Base-by-base conservation (phyloP, 2,113 vertebrate species). In the Barbus barbus region DNA sequence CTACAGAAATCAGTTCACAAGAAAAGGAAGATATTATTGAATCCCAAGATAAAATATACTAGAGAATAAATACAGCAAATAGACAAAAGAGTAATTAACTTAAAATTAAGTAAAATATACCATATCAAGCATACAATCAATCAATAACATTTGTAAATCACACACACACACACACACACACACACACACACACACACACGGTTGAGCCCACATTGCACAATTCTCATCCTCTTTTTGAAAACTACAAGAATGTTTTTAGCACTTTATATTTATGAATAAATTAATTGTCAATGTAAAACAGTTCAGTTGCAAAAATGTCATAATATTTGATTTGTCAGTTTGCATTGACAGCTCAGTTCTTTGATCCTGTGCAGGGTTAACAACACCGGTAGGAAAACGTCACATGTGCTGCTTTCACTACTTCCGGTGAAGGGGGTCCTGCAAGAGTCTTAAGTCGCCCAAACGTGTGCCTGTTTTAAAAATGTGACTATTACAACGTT, bases 371-470 rank as follows among this genome's bases (percentile, higher is more conserved):
- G 22, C 22, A 73, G 67, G 24, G 26, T 80, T 41, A 80, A 72
- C 4, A 82, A 65, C 38, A 77, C 80, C 87, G 83, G 82, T 60
- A 84, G 86, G 24, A 84, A 78, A 82, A 77, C 28, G 76, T 84
- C 82, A 86, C 86, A 58, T 72, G 83, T 48, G 44, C 38, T 77
- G 26, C 78, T 4, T 16, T 63, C 48, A 67, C 71, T 85, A 46
- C 63, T 83, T 79, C 80, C 71, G 86, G 48, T 46, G 9, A 48
- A 24, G 48, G 81, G 44, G 88, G 83, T 65, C 87, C 79, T 56
- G 56, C 38, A 41, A 60, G 11, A 36, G 5, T 0, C 2, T 4
- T 5, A 6, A 56, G 83, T 3, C 4, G 24, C 51, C 77, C 8
- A 56, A 5, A 6, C 1, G 11, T 24, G 26, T 87, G 83, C 88